These are phyloP conservation scores for Poeciliopsis infans DNA, from an alignment of 2,797 vertebrate genomes.

Conservation along the genomic window DNA sequence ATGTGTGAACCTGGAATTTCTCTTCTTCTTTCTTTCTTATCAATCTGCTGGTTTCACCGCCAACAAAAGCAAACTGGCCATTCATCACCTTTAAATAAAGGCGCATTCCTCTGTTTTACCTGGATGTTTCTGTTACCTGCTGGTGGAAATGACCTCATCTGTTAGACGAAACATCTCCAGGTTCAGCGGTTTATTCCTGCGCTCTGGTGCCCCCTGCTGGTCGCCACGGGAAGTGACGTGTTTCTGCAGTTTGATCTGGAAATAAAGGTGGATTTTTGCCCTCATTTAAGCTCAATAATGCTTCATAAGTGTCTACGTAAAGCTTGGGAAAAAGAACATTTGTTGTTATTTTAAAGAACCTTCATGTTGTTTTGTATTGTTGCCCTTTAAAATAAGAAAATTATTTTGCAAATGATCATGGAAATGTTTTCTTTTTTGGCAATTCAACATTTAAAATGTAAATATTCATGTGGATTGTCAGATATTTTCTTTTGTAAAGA, in stretches of 20 bases:
- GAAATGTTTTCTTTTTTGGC: too few relatives aligned
- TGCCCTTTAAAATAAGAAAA: too few relatives aligned
- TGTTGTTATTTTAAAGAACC: too few relatives aligned
- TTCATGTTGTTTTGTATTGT: too few relatives aligned
- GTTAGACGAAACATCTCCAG: slow-evolving; percentile 5
- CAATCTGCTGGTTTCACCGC: slow-evolving; percentile 42
- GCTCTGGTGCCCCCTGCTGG: slow-evolving; percentile 42
- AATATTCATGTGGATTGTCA: too few relatives aligned
- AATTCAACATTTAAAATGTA: too few relatives aligned
- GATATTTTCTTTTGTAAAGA: too few relatives aligned
- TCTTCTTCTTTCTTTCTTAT: slow-evolving; percentile 43
- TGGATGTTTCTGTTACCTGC: background rate
- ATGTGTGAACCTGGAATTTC: slow-evolving; percentile 24
- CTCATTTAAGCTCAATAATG: too few relatives aligned
- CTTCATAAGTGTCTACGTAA: too few relatives aligned
- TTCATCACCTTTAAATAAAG: slow-evolving; percentile 32
- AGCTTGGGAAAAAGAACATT: too few relatives aligned
- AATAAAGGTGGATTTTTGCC: too few relatives aligned
- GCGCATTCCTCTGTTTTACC: slow-evolving; percentile 29
- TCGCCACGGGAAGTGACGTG: background rate
- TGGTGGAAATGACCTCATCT: slow-evolving; percentile 12
- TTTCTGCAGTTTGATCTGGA: background rate
- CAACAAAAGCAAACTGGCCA: slow-evolving; percentile 42
- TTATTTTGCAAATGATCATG: too few relatives aligned
- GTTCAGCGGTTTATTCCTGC: slow-evolving; percentile 9